Conservation (phyloP, 2,888 invertebrate genomes). For the Drosophila leonis region DNA sequence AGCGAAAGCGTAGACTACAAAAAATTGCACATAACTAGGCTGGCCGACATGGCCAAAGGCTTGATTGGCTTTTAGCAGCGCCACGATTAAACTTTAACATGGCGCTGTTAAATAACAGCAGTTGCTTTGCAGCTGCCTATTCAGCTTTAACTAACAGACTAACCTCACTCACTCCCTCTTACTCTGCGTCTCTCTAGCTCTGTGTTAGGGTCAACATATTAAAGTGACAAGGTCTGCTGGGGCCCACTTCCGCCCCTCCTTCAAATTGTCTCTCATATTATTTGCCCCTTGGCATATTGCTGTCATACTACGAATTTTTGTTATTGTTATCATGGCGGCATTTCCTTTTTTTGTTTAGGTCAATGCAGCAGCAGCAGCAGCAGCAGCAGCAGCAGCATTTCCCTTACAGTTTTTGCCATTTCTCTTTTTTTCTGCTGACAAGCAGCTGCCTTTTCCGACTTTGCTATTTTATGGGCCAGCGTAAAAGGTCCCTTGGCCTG, state of each 20-base stretch:
- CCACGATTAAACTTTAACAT: slow-evolving; percentile 33
- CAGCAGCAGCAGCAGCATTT: slow-evolving; percentile 52
- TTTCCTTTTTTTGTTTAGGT: slow-evolving; percentile 47
- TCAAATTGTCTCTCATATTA: slow-evolving; percentile 34
- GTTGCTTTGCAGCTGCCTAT: not conserved
- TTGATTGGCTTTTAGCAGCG: slow-evolving; percentile 66
- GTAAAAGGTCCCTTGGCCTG: slow-evolving; percentile 4
- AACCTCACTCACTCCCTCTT: not conserved
- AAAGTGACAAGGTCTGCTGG: slow-evolving; percentile 22
- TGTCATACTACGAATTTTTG: slow-evolving; percentile 48
- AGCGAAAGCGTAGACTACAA: slow-evolving; percentile 54
- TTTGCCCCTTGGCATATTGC: slow-evolving; percentile 63
- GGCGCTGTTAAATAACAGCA: slow-evolving; percentile 13
- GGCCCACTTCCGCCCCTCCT: slow-evolving; percentile 1
- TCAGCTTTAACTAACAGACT: slow-evolving; percentile 24
- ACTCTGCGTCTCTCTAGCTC: not conserved
- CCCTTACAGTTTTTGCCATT: not conserved
- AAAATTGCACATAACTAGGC: slow-evolving; percentile 59
- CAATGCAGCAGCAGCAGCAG: slow-evolving; percentile 49
- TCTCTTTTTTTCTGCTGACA: slow-evolving; percentile 61
- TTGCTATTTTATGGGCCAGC: slow-evolving; percentile 58
- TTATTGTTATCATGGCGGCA: slow-evolving; percentile 58
- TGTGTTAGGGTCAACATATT: slow-evolving; percentile 14
- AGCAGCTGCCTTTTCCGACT: slow-evolving; percentile 49
- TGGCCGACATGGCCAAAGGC: slow-evolving; percentile 45